phyloP scores from a whole-genome alignment of 92 coral and sea anemone species.

The Pocillopora grandis region DNA sequence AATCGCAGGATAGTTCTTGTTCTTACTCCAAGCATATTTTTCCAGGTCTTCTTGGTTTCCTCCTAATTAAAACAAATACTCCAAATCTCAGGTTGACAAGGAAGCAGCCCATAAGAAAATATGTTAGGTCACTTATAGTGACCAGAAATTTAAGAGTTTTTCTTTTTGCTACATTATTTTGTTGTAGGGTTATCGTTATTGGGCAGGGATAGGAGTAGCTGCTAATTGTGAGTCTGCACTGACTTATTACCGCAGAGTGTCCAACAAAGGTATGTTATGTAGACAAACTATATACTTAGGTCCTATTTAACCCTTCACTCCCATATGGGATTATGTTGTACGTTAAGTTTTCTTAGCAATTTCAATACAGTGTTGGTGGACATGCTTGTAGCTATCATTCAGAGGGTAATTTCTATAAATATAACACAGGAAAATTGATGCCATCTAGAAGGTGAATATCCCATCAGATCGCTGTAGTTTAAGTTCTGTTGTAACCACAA shows the following conservation, averaged over 20 bases:
- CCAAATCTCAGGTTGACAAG: too few relatives aligned
- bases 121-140: background rate
- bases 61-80: too few relatives aligned
- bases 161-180: background rate
- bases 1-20: too few relatives aligned
- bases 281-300: background rate
- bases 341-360: background rate
- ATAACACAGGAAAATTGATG: too few relatives aligned
- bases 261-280: constrained; percentile 78
- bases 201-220: constrained; percentile 92
- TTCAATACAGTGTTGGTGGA: too few relatives aligned
- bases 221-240: constrained; percentile 93
- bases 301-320: background rate
- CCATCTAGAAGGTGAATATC: too few relatives aligned
- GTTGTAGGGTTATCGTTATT: constrained; percentile 86
- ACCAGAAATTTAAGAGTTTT: background rate
- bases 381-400: too few relatives aligned
- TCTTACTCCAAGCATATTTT: too few relatives aligned
- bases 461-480: too few relatives aligned
- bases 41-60: too few relatives aligned
- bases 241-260: constrained; percentile 90
- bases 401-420: too few relatives aligned
- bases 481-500: too few relatives aligned
- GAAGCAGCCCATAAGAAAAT: background rate
- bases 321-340: background rate